A percentile compares a stretch with the other conserved stretches of the same genome.
Evolutionary conservation across 2,113 vertebrate species (phyloP).

Genomic region (Pavo muticus): DNA sequence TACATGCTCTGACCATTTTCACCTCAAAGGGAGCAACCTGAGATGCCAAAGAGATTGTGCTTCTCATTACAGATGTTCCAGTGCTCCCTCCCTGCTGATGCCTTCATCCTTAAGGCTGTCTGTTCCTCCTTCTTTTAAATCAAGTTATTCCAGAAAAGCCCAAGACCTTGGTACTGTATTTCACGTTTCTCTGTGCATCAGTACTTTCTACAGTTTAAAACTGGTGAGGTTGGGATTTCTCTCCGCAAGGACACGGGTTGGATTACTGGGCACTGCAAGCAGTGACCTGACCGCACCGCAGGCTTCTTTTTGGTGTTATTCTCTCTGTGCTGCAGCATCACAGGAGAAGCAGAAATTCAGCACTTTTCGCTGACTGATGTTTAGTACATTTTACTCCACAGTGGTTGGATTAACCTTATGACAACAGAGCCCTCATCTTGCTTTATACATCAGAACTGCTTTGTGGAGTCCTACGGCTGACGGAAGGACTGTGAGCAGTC

Average conservation of each 20-base stretch:
- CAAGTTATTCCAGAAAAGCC: slow-evolving; percentile 14
- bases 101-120: background rate
- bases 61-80: background rate
- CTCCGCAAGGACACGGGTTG: slow-evolving; percentile 42
- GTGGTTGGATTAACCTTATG: background rate
- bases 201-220: slow-evolving; percentile 58
- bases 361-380: background rate
- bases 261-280: slow-evolving; percentile 62
- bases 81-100: background rate
- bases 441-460: background rate
- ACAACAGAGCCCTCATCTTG: background rate
- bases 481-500: background rate
- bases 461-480: background rate
- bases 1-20: background rate
- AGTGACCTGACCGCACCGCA: background rate
- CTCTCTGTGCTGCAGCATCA: background rate
- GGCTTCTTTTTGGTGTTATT: slow-evolving; percentile 29
- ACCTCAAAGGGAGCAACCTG: background rate
- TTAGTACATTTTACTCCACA: background rate
- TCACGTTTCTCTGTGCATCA: slow-evolving; percentile 36
- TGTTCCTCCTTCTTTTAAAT: background rate
- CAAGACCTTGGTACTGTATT: slow-evolving; percentile 23
- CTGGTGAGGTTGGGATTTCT: slow-evolving; percentile 9
- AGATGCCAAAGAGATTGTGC: background rate
- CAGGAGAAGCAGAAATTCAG: background rate